Evolutionary conservation across 2,888 invertebrate species (phyloP).

Genomic region (Athalia cordata): DNA sequence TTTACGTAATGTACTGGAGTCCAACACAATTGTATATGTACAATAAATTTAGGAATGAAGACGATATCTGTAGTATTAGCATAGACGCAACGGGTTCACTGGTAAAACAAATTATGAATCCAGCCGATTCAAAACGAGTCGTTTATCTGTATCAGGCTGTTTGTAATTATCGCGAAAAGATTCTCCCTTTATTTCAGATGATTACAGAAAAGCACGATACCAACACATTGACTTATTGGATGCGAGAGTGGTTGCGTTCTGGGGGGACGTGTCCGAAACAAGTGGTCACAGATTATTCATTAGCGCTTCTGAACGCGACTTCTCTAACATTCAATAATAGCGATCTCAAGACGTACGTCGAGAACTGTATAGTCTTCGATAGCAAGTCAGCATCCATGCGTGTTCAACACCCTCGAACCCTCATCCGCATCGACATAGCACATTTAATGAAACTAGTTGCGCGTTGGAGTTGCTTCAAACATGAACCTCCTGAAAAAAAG

Average conservation of each 20-base stretch:
- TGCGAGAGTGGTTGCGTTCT: slow-evolving; percentile 53
- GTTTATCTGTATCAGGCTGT: slow-evolving; percentile 55
- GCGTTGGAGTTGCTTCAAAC: slow-evolving; percentile 49
- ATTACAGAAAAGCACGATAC: slow-evolving; percentile 57
- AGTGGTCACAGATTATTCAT: slow-evolving; percentile 52
- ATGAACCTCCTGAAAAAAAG: slow-evolving; percentile 46
- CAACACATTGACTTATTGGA: slow-evolving; percentile 51
- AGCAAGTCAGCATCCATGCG: neutral
- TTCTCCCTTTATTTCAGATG: slow-evolving; percentile 55
- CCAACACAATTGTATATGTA: slow-evolving; percentile 51
- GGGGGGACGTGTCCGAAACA: slow-evolving; percentile 51
- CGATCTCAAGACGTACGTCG: slow-evolving; percentile 49
- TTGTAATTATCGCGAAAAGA: slow-evolving; percentile 47
- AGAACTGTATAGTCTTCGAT: slow-evolving; percentile 47
- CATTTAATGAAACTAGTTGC: slow-evolving; percentile 55
- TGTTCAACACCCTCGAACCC: slow-evolving; percentile 37
- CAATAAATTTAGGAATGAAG: slow-evolving; percentile 48
- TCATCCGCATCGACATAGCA: slow-evolving; percentile 56
- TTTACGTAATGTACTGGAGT: slow-evolving; percentile 51
- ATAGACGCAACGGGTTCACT: slow-evolving; percentile 57
- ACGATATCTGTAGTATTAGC: slow-evolving; percentile 47
- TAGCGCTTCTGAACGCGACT: slow-evolving; percentile 53
- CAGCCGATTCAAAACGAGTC: slow-evolving; percentile 45
- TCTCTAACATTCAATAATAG: slow-evolving; percentile 53
- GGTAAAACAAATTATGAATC: slow-evolving; percentile 47